phyloP scores from a whole-genome alignment of 1,140 invertebrate genomes.

The Chymomyza costata region DNA sequence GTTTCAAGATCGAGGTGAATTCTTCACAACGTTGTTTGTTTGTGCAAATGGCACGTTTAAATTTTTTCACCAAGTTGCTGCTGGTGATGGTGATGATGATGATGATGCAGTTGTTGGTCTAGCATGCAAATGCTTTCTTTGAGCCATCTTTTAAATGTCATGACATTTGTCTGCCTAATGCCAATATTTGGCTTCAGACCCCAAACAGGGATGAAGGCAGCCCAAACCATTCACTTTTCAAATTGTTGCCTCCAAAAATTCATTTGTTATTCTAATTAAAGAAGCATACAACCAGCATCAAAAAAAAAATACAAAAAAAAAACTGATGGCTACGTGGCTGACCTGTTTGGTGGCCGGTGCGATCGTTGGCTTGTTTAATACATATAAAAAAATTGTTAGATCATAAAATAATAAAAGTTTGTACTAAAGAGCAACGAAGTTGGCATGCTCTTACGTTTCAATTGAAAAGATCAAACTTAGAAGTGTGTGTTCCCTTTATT shows the following conservation, averaged over 20 bases:
- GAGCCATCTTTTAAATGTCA: constrained; percentile 51
- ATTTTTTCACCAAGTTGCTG: no score
- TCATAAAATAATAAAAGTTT: neutral
- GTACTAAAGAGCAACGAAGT: no score
- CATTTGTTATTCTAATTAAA: no score
- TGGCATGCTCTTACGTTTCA: no score
- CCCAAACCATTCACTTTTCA: no score
- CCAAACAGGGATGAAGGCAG: no score
- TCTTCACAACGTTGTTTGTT: constrained; percentile 38
- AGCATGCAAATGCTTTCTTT: neutral
- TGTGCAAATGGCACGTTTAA: constrained; percentile 49
- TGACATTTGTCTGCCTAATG: constrained; percentile 57
- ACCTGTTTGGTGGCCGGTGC: constrained; percentile 3
- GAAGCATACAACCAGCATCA: neutral
- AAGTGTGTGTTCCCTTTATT: no score
- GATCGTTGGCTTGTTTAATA: neutral
- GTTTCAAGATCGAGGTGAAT: constrained; percentile 74
- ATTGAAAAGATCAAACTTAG: neutral
- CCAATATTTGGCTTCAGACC: constrained; percentile 46
- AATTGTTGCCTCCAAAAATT: no score
- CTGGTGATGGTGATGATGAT: no score
- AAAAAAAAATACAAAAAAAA: neutral
- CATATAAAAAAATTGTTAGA: constrained; percentile 13
- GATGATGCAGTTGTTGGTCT: no score
- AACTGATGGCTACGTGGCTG: constrained; percentile 4